These are phyloP conservation scores for Drosophila kikkawai DNA, from an alignment of 1,140 invertebrate species.

Conservation along the genomic window DNA sequence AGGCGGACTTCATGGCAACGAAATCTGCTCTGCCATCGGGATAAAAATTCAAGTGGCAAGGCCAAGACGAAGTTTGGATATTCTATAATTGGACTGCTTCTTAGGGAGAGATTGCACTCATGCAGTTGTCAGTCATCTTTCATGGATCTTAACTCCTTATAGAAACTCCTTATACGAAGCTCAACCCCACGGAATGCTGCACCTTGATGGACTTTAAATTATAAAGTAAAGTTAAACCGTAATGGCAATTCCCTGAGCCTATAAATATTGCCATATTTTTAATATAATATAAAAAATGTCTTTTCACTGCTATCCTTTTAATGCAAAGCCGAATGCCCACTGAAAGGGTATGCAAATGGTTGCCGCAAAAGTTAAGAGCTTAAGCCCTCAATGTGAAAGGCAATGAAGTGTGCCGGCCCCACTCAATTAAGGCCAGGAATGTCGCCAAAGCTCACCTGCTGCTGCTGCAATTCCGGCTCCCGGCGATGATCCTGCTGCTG, in stretches of 20 bases:
- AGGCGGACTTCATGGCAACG: conserved; percentile 36
- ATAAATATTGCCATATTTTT: background rate
- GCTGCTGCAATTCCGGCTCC: conserved; percentile 1
- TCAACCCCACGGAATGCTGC: background rate
- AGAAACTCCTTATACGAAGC: no score
- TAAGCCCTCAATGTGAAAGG: conserved; percentile 35
- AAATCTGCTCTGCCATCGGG: background rate
- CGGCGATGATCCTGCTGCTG: conserved; percentile 10
- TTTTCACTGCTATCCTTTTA: background rate
- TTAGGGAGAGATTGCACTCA: background rate
- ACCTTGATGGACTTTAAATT: background rate
- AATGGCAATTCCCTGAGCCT: background rate
- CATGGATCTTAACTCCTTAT: background rate
- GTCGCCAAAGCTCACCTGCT: conserved; percentile 48
- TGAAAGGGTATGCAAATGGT: conserved; percentile 35
- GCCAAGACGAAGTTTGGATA: conserved; percentile 11
- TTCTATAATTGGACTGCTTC: background rate
- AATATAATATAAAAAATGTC: background rate
- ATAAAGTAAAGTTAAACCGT: background rate
- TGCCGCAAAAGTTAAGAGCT: conserved; percentile 43
- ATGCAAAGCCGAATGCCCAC: background rate
- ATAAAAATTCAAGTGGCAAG: conserved; percentile 14
- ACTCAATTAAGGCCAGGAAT: conserved; percentile 48
- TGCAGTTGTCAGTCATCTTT: no score
- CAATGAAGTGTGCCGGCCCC: conserved; percentile 55